Evolutionary conservation across 2,888 invertebrate species (phyloP).

Genomic region (Melipona beecheii): DNA sequence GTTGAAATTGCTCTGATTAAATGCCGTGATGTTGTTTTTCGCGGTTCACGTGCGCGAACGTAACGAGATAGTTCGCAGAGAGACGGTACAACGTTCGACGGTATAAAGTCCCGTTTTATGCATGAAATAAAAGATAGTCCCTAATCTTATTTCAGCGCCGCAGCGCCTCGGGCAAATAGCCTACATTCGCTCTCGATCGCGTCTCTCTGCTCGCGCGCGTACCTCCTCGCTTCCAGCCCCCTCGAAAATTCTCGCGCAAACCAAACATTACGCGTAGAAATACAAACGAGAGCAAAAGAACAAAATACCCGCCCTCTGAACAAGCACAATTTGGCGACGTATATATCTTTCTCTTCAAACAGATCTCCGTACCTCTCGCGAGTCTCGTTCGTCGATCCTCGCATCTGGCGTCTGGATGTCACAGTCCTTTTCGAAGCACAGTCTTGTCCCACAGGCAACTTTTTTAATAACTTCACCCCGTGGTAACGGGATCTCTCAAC

Average conservation of each 20-base stretch:
- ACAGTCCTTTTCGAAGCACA: neutral
- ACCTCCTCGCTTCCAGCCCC: neutral
- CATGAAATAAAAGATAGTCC: neutral
- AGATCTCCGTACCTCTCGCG: neutral
- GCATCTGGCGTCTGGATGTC: neutral
- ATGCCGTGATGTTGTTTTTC: too few relatives aligned
- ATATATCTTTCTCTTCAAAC: neutral
- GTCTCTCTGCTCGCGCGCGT: neutral
- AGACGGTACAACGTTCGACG: neutral
- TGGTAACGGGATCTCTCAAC: slow-evolving; percentile 35
- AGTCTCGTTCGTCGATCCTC: neutral
- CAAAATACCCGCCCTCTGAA: neutral
- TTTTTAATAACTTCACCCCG: slow-evolving; percentile 57
- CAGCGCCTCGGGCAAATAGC: slow-evolving; percentile 1
- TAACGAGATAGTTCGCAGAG: neutral
- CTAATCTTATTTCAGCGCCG: neutral
- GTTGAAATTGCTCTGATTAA: too few relatives aligned
- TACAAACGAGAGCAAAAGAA: neutral
- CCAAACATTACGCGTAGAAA: neutral
- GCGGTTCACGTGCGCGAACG: too few relatives aligned
- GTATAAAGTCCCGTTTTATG: neutral
- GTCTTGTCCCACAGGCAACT: slow-evolving; percentile 27
- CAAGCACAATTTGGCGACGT: neutral
- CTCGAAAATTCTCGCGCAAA: neutral
- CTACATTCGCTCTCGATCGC: slow-evolving; percentile 7